Evolutionary conservation across 2,888 invertebrate species (phyloP), one percentile per base, ranked within the genome.

Genomic region (Netelia inedita): DNA sequence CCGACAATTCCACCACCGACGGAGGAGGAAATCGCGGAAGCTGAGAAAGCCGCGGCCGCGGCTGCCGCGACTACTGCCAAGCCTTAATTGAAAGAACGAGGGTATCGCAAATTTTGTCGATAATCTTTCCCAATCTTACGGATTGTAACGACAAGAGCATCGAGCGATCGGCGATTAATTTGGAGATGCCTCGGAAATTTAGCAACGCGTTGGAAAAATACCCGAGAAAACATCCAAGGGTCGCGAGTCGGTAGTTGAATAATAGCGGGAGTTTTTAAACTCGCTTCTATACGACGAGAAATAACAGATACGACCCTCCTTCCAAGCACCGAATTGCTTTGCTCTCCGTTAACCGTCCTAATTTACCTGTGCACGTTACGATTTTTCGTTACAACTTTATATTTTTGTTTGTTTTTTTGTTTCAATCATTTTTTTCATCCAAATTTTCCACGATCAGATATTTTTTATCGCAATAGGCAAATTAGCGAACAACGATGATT

Each of bases 1-100:
- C 96, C 96, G 74, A 93, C 96, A 90, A 87, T 94, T 91, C 86
- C 95, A 92, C 89, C 94, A 91, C 88, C 94, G 90, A 89, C 94
- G 94, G 90, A 94, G 87, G 78, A 93, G 90, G 80, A 93, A 92
- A 21, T 78, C 16, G 82, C 78, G 10, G 82, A 43, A 16, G 87
- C 55, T 14, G 94, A 94, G 85, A 89, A 90, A 69, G 92, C 94
- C 87, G 93, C 94, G 84, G 94, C 94, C 6, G 82, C 90, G 61
- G 92, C 94, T 87, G 93, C 94, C 85, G 94, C 94, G 11, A 76
- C 86, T n/a, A 84, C 87, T n/a, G 75, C 86, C 35, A 88, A 90
- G 84, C 79, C 88, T 78, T 89, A 87, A 88, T 43, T 21, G 5
- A 57, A 57, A 57, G 19, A 57, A 57, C 14, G 3, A 46, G 14